These are phyloP conservation scores for Malthinus seriepunctatus DNA, from an alignment of 2,888 invertebrate species.

Conservation along the genomic window DNA sequence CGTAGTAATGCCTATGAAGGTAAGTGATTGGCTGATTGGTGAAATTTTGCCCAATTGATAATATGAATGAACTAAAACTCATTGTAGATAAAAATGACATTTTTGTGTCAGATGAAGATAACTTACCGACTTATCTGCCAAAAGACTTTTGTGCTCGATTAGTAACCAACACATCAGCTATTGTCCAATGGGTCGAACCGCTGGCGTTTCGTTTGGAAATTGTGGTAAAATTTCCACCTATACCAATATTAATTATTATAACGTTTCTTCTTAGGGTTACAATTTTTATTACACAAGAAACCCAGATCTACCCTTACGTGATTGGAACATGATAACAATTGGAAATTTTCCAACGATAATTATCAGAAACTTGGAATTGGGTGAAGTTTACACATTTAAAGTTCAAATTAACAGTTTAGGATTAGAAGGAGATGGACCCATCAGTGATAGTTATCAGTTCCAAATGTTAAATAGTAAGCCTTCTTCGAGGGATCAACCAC, in stretches of 20 bases:
- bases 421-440: slow-evolving; percentile 86
- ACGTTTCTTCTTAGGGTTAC: slow-evolving; percentile 71
- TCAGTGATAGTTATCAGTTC: slow-evolving; percentile 86
- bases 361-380: slow-evolving; percentile 81
- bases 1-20: too few species aligned
- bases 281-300: slow-evolving; percentile 90
- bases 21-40: too few species aligned
- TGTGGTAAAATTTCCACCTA: slow-evolving; percentile 65
- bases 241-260: not conserved
- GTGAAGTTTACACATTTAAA: slow-evolving; percentile 87
- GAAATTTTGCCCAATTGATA: too few species aligned
- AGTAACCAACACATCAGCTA: slow-evolving; percentile 87
- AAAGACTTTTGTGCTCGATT: slow-evolving; percentile 65
- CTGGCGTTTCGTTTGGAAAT: slow-evolving; percentile 93
- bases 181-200: slow-evolving; percentile 94
- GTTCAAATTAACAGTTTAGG: slow-evolving; percentile 77
- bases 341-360: slow-evolving; percentile 86
- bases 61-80: not conserved
- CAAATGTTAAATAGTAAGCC: slow-evolving; percentile 88
- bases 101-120: slow-evolving; percentile 5
- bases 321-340: slow-evolving; percentile 87
- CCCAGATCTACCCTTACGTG: slow-evolving; percentile 75
- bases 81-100: not conserved
- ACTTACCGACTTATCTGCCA: not conserved
- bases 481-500: too few species aligned